These are phyloP conservation scores for Archivesica marissinica DNA, from an alignment of 1,140 invertebrate species.

Conservation along the genomic window DNA sequence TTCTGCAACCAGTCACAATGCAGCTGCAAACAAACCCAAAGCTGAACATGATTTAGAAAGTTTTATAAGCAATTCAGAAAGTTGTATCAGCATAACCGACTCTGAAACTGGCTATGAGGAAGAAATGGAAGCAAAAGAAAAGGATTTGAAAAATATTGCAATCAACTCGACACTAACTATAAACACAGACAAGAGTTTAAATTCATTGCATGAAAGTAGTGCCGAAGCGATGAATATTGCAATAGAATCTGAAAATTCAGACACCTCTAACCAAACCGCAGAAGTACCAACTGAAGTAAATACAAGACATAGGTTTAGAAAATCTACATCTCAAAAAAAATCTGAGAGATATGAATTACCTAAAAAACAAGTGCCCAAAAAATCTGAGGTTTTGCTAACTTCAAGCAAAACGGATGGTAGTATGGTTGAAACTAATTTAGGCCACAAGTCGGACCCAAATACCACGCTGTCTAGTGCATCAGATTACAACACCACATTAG, in stretches of 20 bases:
- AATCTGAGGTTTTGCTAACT: background rate
- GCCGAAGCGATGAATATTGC: background rate
- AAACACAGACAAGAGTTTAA: background rate
- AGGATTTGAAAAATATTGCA: too few relatives aligned
- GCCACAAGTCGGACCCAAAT: background rate
- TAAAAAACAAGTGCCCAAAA: background rate
- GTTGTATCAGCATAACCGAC: background rate
- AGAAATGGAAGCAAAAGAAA: background rate
- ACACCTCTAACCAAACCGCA: background rate
- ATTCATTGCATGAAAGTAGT: conserved; percentile 2
- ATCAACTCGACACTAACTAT: background rate
- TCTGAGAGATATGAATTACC: background rate
- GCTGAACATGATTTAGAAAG: too few relatives aligned
- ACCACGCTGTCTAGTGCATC: background rate
- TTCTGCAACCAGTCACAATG: too few relatives aligned
- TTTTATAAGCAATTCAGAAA: too few relatives aligned
- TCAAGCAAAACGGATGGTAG: background rate
- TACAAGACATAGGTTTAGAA: background rate
- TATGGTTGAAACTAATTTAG: background rate
- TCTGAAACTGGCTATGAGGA: background rate
- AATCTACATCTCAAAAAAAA: background rate
- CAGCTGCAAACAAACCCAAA: too few relatives aligned
- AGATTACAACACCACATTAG: background rate
- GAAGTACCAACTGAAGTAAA: background rate
- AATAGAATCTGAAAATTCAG: background rate